phyloP scores from a whole-genome alignment of 2,797 vertebrate genomes.

The Urosaurus nigricauda region DNA sequence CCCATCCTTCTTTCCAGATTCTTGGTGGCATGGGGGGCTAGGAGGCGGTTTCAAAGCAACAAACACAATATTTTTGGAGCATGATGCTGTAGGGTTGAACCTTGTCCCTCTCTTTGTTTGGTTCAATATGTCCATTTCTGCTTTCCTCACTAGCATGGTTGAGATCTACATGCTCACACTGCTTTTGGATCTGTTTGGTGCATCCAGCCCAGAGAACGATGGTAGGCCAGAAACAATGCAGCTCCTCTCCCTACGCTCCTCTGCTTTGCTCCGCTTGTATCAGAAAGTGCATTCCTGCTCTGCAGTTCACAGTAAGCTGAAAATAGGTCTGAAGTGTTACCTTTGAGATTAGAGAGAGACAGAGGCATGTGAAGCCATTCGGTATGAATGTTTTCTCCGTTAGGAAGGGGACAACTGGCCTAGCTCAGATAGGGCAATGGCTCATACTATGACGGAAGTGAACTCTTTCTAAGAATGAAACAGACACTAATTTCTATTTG shows the following conservation, averaged over 20 bases:
- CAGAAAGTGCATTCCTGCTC: constrained; percentile 14
- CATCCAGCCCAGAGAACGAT: not conserved
- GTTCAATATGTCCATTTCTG: not conserved
- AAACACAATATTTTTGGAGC: too few relatives aligned
- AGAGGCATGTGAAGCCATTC: not conserved
- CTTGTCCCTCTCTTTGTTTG: not conserved
- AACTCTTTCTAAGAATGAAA: too few relatives aligned
- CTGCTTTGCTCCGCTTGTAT: not conserved
- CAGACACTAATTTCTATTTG: too few relatives aligned
- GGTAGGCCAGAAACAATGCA: not conserved
- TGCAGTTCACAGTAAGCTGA: not conserved
- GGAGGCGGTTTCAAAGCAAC: too few relatives aligned
- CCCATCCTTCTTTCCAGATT: too few relatives aligned
- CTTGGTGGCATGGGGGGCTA: too few relatives aligned
- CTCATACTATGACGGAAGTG: not conserved
- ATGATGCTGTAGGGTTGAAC: too few relatives aligned
- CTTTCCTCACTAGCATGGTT: not conserved
- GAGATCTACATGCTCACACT: too few relatives aligned
- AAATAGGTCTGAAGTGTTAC: constrained; percentile 21
- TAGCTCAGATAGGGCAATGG: not conserved
- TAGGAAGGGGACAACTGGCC: too few relatives aligned
- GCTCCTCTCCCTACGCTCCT: not conserved
- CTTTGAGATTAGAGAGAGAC: constrained; percentile 10
- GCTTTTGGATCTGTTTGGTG: not conserved
- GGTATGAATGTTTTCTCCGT: not conserved